phyloP scores from a whole-genome alignment of 2,888 invertebrate genomes.

The Cheilosia scutellata region DNA sequence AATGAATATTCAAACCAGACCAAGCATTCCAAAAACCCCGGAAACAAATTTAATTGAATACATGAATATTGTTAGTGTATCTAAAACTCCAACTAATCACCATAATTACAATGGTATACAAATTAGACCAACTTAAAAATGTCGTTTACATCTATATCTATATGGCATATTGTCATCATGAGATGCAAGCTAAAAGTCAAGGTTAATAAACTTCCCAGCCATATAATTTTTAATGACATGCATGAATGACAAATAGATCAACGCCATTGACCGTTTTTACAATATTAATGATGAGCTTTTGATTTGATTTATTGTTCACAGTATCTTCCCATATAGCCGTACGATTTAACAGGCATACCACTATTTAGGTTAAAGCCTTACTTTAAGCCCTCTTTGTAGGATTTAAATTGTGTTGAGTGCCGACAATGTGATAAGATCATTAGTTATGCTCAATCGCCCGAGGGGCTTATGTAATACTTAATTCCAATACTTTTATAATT shows the following conservation, averaged over 20 bases:
- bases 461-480: slow-evolving; percentile 4
- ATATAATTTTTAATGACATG: background rate
- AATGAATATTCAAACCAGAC: too few relatives aligned
- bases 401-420: background rate
- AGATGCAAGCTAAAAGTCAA: slow-evolving; percentile 14
- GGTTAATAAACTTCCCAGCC: slow-evolving; percentile 24
- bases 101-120: background rate
- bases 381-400: background rate
- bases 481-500: background rate
- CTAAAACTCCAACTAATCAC: background rate
- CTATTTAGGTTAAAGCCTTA: background rate
- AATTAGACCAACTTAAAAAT: too few relatives aligned
- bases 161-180: background rate
- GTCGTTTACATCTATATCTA: too few relatives aligned
- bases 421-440: slow-evolving; percentile 2
- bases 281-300: background rate
- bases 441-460: background rate
- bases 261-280: slow-evolving; percentile 36
- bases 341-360: background rate
- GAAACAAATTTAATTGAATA: slow-evolving; percentile 6
- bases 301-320: background rate
- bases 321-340: background rate
- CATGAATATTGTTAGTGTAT: background rate
- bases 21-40: background rate
- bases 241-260: background rate